Evolutionary conservation across 2,888 invertebrate species (phyloP).

Genomic region (Tenthredo amoena): DNA sequence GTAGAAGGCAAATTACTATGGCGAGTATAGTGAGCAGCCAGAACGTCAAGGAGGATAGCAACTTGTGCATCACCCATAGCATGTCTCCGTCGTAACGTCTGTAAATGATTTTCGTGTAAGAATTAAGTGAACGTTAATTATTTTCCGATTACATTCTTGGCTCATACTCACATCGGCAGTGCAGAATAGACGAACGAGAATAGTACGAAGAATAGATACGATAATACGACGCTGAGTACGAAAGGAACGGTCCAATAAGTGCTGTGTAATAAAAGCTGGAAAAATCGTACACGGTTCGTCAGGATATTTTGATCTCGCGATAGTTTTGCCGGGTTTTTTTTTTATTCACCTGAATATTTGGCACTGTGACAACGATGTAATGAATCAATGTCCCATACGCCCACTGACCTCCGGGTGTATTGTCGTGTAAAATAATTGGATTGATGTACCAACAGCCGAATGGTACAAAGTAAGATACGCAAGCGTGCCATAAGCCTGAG

Average conservation of each 20-base stretch:
- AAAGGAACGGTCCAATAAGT: constrained; percentile 82
- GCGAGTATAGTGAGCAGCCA: constrained; percentile 82
- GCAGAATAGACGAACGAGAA: constrained; percentile 82
- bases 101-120: constrained; percentile 48
- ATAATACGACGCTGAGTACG: constrained; percentile 80
- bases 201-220: constrained; percentile 80
- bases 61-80: constrained; percentile 81
- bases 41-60: constrained; percentile 81
- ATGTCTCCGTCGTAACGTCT: constrained; percentile 80
- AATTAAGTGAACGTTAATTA: no score
- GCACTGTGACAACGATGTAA: constrained; percentile 69
- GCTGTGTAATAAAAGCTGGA: constrained; percentile 77
- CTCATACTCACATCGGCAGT: constrained; percentile 81
- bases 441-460: constrained; percentile 77
- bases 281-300: constrained; percentile 33
- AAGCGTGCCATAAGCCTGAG: constrained; percentile 83
- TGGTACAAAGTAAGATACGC: constrained; percentile 82
- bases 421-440: constrained; percentile 79
- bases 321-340: no score
- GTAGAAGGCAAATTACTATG: constrained; percentile 80
- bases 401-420: constrained; percentile 81
- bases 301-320: not conserved
- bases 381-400: constrained; percentile 70
- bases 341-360: constrained; percentile 69
- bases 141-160: not conserved